phyloP scores from a whole-genome alignment of 92 coral and sea anemone genomes.

The Porites evermanni region DNA sequence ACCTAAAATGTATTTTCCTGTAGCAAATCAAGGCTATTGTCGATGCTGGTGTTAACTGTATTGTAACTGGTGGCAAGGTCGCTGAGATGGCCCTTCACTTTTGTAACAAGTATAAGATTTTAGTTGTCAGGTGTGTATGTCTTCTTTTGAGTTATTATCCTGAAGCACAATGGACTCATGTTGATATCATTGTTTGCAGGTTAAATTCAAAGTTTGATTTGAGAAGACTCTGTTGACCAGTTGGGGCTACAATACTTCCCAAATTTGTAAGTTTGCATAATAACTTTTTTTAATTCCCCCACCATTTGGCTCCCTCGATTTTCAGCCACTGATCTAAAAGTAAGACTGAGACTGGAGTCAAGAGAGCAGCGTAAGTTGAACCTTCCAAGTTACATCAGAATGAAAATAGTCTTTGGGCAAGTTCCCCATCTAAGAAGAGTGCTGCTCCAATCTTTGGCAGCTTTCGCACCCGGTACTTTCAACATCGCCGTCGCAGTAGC shows the following conservation, averaged over 20 bases:
- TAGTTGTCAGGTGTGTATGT: slow-evolving; percentile 85
- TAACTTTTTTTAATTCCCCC: not conserved
- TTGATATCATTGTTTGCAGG: slow-evolving; percentile 36
- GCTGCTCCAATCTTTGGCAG: no score
- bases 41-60: slow-evolving; percentile 84
- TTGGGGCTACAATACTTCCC: slow-evolving; percentile 92
- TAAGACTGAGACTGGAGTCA: no score
- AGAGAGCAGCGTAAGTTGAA: no score
- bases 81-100: slow-evolving; percentile 98
- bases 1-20: not conserved
- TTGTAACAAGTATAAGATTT: slow-evolving; percentile 94
- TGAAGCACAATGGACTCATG: no score
- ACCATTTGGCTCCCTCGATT: no score
- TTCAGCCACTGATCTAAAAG: no score
- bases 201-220: slow-evolving; percentile 93
- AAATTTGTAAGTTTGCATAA: slow-evolving; percentile 79
- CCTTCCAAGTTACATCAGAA: no score
- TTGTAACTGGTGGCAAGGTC: slow-evolving; percentile 96
- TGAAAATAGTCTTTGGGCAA: no score
- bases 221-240: slow-evolving; percentile 92
- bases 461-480: no score
- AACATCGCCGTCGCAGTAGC: no score
- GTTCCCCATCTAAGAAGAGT: no score
- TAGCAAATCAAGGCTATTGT: slow-evolving; percentile 94
- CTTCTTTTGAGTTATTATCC: no score